phyloP scores from a whole-genome alignment of 2,113 vertebrate species.

The Eurypyga helias region DNA sequence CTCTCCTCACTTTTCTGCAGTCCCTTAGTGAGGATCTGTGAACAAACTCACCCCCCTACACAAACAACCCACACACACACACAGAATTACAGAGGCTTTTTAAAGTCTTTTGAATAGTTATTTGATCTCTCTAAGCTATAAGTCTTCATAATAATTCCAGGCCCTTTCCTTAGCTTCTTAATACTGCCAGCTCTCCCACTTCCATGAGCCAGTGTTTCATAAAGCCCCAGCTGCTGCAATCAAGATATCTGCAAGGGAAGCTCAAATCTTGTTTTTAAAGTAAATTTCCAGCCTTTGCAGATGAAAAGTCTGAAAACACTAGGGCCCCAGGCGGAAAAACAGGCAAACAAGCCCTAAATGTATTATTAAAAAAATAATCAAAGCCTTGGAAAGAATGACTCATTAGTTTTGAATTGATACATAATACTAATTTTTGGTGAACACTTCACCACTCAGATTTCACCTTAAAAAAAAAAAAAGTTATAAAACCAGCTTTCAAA shows the following conservation, averaged over 20 bases:
- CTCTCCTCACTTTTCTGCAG: background rate
- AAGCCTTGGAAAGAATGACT: conserved; percentile 22
- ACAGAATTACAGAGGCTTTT: background rate
- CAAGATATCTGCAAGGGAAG: conserved; percentile 49
- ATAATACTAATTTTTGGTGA: background rate
- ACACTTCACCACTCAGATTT: background rate
- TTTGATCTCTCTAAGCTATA: conserved; percentile 9
- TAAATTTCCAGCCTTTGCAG: conserved; percentile 34
- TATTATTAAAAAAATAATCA: conserved; percentile 22
- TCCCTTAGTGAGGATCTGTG: background rate
- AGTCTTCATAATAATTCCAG: background rate
- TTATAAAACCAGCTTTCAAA: background rate
- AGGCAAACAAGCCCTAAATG: conserved; percentile 7
- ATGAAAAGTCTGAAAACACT: conserved; percentile 18
- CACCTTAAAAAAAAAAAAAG: background rate
- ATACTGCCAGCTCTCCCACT: background rate
- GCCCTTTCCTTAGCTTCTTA: conserved; percentile 1
- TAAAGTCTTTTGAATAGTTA: conserved; percentile 5
- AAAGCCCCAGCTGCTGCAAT: conserved; percentile 45
- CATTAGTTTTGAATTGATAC: conserved; percentile 14
- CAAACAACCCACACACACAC: background rate
- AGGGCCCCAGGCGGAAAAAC: background rate
- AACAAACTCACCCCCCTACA: background rate
- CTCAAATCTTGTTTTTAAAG: conserved; percentile 46
- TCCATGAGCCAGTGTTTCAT: conserved; percentile 21